These are phyloP conservation scores for Amazona vittata DNA, from an alignment of 2,113 vertebrate genomes.

Conservation along the genomic window DNA sequence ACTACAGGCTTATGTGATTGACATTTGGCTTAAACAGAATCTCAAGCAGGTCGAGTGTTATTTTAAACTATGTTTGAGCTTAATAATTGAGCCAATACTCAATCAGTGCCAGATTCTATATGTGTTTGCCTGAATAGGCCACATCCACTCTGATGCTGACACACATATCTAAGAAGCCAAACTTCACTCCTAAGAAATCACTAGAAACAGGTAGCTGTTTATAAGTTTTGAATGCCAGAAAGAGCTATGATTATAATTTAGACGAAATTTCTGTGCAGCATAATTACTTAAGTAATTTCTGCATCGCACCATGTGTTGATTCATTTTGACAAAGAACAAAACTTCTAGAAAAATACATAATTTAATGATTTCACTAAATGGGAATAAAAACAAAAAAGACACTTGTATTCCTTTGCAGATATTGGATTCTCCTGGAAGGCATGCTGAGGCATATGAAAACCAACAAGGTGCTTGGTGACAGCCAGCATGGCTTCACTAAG, in stretches of 20 bases:
- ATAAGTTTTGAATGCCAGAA: not conserved
- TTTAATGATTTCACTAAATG: not conserved
- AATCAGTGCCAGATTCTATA: not conserved
- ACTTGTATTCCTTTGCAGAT: not conserved
- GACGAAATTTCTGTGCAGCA: not conserved
- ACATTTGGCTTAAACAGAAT: not conserved
- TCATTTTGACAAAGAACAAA: not conserved
- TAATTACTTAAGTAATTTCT: not conserved
- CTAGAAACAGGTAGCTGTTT: not conserved
- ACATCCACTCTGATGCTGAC: not conserved
- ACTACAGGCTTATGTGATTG: not conserved
- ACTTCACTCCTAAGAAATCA: constrained; percentile 5
- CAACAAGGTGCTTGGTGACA: no score
- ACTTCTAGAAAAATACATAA: not conserved
- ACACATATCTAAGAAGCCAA: not conserved
- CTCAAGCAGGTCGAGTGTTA: not conserved
- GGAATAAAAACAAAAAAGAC: not conserved
- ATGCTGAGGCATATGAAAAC: no score
- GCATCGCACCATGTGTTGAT: not conserved
- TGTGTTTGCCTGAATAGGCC: not conserved
- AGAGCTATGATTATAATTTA: not conserved
- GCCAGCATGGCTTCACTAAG: no score
- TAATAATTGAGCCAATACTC: not conserved
- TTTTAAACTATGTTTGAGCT: not conserved
- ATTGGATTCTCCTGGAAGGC: not conserved